Percentiles rank a stretch among this genome's conserved stretches.
Evolutionary conservation across 2,113 vertebrate species (phyloP).

Genomic region (Laterallus jamaicensis): DNA sequence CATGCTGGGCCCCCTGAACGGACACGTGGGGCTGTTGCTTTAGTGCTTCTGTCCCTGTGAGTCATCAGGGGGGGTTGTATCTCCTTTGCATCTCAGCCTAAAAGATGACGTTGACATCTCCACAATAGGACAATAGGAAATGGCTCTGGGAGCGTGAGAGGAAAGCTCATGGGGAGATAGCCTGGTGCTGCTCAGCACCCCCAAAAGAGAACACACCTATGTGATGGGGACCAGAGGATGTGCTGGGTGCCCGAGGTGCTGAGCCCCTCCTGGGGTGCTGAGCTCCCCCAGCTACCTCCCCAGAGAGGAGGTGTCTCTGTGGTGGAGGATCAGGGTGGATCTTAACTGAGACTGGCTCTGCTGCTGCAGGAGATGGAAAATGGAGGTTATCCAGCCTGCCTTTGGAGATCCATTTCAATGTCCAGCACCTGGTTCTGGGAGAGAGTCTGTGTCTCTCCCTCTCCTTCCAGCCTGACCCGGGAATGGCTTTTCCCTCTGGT

Average conservation of each 20-base stretch:
- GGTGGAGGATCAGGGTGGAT: not conserved
- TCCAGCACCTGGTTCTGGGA: not conserved
- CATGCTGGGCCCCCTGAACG: rapidly evolving
- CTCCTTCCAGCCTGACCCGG: not conserved
- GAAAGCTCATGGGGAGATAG: not conserved
- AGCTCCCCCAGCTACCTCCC: too few relatives aligned
- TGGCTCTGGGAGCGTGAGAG: not conserved
- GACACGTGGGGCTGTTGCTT: not conserved
- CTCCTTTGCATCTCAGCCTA: not conserved
- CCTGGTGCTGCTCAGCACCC: not conserved
- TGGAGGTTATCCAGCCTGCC: not conserved
- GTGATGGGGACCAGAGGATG: not conserved
- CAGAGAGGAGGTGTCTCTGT: not conserved
- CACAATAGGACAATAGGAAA: not conserved
- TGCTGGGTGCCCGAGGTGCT: not conserved
- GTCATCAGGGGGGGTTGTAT: not conserved
- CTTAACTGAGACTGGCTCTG: not conserved
- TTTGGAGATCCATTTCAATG: not conserved
- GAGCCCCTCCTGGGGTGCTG: not conserved
- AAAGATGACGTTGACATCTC: not conserved
- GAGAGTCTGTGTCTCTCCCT: not conserved
- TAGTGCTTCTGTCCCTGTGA: not conserved
- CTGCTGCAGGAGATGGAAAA: not conserved
- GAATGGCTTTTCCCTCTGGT: not conserved
- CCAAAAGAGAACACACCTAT: rapidly evolving